Evolutionary conservation across 2,113 vertebrate genomes (phyloP).

Genomic region (Gorsachius goisagi): DNA sequence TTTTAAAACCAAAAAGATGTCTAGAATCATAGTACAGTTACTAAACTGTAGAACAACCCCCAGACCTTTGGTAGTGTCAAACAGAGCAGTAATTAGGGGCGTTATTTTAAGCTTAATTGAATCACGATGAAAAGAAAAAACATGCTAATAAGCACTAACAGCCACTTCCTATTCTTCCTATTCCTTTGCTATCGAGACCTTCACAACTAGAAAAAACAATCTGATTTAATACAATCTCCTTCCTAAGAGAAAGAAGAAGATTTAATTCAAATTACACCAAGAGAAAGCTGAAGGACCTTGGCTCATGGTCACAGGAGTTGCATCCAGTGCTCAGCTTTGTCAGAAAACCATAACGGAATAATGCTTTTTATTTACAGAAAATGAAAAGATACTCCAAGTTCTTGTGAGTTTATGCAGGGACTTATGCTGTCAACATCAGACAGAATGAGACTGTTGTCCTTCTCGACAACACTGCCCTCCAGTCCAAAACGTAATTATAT

Average conservation of each 20-base stretch:
- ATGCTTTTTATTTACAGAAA: background rate
- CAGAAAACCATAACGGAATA: background rate
- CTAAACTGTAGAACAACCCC: background rate
- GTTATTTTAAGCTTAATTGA: conserved; percentile 9
- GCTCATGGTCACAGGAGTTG: background rate
- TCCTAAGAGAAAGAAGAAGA: background rate
- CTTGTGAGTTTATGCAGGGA: background rate
- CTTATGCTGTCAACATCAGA: background rate
- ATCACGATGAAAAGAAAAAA: conserved; percentile 8
- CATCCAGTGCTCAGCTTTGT: background rate
- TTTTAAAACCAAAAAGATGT: background rate
- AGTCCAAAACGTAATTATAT: background rate
- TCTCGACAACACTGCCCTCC: background rate
- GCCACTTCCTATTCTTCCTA: background rate
- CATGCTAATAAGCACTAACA: background rate
- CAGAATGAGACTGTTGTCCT: background rate
- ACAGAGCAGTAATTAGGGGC: background rate
- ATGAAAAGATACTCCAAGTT: background rate
- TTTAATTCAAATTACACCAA: background rate
- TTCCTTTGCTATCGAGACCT: background rate
- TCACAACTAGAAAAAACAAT: background rate
- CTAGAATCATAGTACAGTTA: background rate
- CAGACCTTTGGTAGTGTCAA: background rate
- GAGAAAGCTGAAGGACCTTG: background rate
- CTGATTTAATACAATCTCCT: background rate